Base-by-base conservation (phyloP, 1,140 invertebrate genomes). In the Polypedilum vanderplanki region DNA sequence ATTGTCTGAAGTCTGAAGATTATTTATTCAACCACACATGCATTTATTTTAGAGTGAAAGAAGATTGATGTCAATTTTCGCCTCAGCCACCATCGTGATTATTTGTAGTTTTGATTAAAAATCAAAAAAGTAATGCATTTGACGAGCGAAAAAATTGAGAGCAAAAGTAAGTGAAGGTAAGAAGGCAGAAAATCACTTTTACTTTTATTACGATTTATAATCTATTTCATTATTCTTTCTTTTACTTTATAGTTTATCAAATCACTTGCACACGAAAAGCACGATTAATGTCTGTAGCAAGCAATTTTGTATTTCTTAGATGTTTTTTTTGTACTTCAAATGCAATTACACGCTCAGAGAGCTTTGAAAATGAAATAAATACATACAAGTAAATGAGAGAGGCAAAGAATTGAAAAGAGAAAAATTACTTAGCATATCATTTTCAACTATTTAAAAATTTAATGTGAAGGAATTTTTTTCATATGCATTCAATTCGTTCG, bases 271-370 rank as follows among this genome's bases (percentile, higher is more conserved):
- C 46, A 57, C 46, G 46, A 57, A 57, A n/a, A 15, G 46, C 46
- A 57, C 46, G 46, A 57, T n/a, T 57, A n/a, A 57, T 57, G n/a
- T 57, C 46, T 57, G 12, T 57, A 57, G n/a, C 24, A 57, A n/a
- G 46, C 4, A 57, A 57, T 57, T 57, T 57, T 33, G 1, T 33
- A 33, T 33, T 33, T 33, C 46, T n/a, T n/a, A n/a, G 12, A 4
- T n/a, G 46, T 57, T 57, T 57, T 57, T 57, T 57, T 15, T 57
- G 12, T 57, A 15, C 46, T n/a, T 57, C 12, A 70, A 70, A 70
- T 70, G 65, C 65, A 70, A 70, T 70, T 70, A 70, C 17, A 70
- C 65, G 65, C 65, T 70, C 65, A 70, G 20, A 22, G 65, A 70
- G 65, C 17, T 70, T 70, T 70, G 65, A 70, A 70, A 70, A 70